Evolutionary conservation across 2,797 vertebrate genomes (phyloP), one percentile per base, ranked within the genome.

Genomic region (Lacerta viridis): DNA sequence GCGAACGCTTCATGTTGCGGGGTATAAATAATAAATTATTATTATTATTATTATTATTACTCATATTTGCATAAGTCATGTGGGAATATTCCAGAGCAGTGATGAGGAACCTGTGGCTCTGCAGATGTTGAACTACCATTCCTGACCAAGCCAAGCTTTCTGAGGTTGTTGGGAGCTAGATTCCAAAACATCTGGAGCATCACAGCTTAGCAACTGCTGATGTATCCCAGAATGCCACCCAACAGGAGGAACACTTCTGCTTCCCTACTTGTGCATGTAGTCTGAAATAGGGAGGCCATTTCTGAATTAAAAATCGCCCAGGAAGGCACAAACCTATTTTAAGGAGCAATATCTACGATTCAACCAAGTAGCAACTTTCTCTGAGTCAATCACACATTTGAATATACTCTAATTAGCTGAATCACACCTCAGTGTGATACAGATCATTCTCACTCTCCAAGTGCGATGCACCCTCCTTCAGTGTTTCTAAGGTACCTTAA

Each of bases 391-490:
- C 64, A 7, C 64, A 9, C 10, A 78, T 59, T 6, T 3, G 6
- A 46, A 39, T 18, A 2, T 61, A n/a, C 39, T 36, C 46, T 61
- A 81, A 87, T 81, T 17, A 75, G 69, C 74, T 75, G 50, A 13
- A 43, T 82, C 69, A 18, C 27, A 11, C 69, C 69, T 59, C 86
- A 33, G 39, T 7, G 27, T 69, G 64, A 27, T 71, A 41, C 9
- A 46, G 82, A 59, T 79, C 46, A 46, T 78, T 86, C 29, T 66
- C 55, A 33, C 72, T 78, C 43, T 10, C 23, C 55, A 8, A 55
- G 0, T 1, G 1, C 23, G 66, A 72, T 7, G 46, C 2, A 0
- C 5, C 2, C 36, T 39, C 77, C 55, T 36, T 41, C 41, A 46
- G 1, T 43, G 33, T 39, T 80, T 69, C 10, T 0, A 0, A 66